phyloP scores from a whole-genome alignment of 2,888 invertebrate species.

The Orchesellides sinensis region DNA sequence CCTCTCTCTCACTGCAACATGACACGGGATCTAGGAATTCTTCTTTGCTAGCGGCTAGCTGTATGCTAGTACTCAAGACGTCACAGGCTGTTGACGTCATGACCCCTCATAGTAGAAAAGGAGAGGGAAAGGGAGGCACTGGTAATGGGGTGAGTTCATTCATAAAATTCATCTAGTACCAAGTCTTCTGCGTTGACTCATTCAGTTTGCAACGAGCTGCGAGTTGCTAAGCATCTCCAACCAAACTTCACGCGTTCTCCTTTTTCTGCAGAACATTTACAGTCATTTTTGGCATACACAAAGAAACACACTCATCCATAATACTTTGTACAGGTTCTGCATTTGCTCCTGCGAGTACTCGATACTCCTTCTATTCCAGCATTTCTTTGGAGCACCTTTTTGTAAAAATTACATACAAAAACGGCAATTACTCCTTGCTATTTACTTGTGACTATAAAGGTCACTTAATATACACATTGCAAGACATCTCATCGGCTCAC shows the following conservation, averaged over 20 bases:
- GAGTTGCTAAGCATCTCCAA: conserved; percentile 70
- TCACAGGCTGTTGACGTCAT: conserved; percentile 74
- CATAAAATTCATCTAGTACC: conserved; percentile 73
- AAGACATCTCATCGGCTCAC: too few relatives aligned
- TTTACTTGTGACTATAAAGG: too few relatives aligned
- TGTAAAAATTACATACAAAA: too few relatives aligned
- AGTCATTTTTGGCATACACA: not conserved
- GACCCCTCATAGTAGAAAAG: conserved; percentile 68
- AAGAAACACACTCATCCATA: conserved; percentile 13
- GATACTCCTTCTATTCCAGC: too few relatives aligned
- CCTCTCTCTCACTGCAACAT: too few relatives aligned
- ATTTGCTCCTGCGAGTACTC: too few relatives aligned
- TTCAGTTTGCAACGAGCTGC: conserved; percentile 72
- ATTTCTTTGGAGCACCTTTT: too few relatives aligned
- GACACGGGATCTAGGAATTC: conserved; percentile 9
- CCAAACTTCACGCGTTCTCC: too few relatives aligned
- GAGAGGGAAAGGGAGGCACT: conserved; percentile 70
- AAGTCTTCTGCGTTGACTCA: conserved; percentile 71
- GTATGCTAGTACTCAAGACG: conserved; percentile 66
- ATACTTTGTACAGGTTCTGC: too few relatives aligned
- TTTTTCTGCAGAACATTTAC: too few relatives aligned
- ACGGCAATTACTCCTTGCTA: too few relatives aligned
- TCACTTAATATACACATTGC: too few relatives aligned
- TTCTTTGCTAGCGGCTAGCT: conserved; percentile 32
- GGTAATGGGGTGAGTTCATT: conserved; percentile 74